Evolutionary conservation across 1,140 invertebrate genomes (phyloP).

Genomic region (Marisa cornuarietis): DNA sequence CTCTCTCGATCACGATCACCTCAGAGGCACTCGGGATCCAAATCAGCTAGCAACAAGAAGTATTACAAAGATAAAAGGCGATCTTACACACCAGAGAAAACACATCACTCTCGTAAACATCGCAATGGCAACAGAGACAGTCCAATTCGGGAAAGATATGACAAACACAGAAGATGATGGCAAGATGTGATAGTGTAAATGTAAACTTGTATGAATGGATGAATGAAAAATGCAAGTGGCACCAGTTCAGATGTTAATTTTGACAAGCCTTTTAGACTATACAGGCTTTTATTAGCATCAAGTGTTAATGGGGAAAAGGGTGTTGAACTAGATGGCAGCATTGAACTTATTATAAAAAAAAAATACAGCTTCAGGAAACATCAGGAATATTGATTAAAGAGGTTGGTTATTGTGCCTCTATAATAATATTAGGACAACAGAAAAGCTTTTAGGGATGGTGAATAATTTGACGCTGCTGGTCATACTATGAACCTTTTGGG

Average conservation of each 20-base stretch:
- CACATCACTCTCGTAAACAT: constrained; percentile 43
- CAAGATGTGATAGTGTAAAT: background rate
- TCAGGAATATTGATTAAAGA: background rate
- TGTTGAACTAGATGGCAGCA: background rate
- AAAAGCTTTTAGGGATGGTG: too few relatives aligned
- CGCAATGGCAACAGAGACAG: constrained; percentile 46
- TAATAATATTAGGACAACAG: too few relatives aligned
- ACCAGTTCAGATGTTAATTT: background rate
- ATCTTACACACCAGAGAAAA: constrained; percentile 45
- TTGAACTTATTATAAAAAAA: too few relatives aligned
- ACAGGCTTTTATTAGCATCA: background rate
- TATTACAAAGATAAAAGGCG: constrained; percentile 47
- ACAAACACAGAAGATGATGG: constrained; percentile 34
- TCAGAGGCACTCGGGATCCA: constrained; percentile 8
- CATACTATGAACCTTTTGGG: too few relatives aligned
- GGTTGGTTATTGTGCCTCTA: too few relatives aligned
- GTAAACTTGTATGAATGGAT: background rate
- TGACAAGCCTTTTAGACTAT: background rate
- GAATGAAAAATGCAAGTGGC: background rate
- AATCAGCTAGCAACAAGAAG: constrained; percentile 36
- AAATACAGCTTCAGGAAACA: background rate
- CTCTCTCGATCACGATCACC: constrained; percentile 21
- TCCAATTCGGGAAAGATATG: constrained; percentile 45
- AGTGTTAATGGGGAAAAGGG: background rate
- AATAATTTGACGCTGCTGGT: too few relatives aligned